These are phyloP conservation scores for Eubucco bourcierii DNA, from an alignment of 2,113 vertebrate genomes.

Conservation along the genomic window DNA sequence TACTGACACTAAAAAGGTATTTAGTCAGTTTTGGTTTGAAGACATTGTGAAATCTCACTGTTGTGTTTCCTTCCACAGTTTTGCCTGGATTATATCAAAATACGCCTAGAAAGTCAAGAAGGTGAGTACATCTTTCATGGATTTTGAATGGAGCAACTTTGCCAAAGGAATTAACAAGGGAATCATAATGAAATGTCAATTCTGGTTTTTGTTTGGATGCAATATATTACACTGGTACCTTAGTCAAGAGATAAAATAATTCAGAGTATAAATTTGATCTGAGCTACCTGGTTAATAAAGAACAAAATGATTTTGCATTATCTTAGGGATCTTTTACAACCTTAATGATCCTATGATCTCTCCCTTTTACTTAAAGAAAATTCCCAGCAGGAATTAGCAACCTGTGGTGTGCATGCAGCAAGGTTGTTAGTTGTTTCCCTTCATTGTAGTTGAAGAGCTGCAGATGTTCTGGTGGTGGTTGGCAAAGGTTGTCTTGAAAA, in stretches of 20 bases:
- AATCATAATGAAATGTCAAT: neutral
- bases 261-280: neutral
- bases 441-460: neutral
- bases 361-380: neutral
- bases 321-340: too few species aligned
- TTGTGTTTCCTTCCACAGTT: conserved; percentile 79
- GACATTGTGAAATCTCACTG: neutral
- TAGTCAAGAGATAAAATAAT: neutral
- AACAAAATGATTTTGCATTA: neutral
- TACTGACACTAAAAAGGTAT: neutral
- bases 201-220: neutral
- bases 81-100: conserved; percentile 88
- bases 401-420: fast-evolving
- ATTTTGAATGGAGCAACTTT: neutral
- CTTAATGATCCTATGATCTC: neutral
- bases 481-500: neutral
- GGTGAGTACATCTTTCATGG: conserved; percentile 16
- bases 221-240: neutral
- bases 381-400: neutral
- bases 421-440: neutral
- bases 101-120: conserved; percentile 88
- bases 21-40: neutral
- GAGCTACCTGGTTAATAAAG: neutral
- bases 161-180: neutral
- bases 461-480: neutral